Conservation (phyloP, 2,797 vertebrate species). For the Toxotes lorentzi region DNA sequence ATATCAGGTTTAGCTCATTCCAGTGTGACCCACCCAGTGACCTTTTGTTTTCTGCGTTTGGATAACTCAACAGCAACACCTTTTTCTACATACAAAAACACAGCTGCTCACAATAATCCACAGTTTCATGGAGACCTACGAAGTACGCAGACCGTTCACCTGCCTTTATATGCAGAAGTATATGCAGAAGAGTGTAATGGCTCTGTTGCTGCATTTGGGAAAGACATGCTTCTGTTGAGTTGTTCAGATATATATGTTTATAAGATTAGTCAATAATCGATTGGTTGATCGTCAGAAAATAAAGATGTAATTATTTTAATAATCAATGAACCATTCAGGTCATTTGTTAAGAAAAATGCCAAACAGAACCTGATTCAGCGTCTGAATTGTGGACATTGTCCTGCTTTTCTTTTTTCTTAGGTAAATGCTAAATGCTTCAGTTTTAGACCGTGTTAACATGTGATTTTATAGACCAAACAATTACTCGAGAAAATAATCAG, state of each 20-base stretch:
- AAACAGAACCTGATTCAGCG: background rate
- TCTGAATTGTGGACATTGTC: background rate
- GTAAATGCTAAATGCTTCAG: background rate
- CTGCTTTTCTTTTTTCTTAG: background rate
- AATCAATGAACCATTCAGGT: background rate
- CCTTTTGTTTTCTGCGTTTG: background rate
- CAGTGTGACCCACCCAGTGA: background rate
- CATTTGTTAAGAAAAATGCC: too few relatives aligned
- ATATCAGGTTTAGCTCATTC: slow-evolving; percentile 15
- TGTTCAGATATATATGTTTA: background rate
- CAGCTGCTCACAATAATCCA: background rate
- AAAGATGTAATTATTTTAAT: background rate
- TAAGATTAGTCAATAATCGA: background rate
- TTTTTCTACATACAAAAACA: background rate
- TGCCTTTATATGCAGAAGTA: background rate
- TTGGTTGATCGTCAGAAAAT: background rate
- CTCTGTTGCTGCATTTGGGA: background rate
- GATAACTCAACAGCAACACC: background rate
- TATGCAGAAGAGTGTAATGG: background rate
- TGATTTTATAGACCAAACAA: background rate
- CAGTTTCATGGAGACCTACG: slow-evolving; percentile 4
- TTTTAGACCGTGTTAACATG: background rate
- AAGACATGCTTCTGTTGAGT: background rate
- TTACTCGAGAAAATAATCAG: background rate
- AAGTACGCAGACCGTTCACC: background rate